Base-by-base conservation (phyloP, 2,797 vertebrate species). In the Silurus aristotelis region DNA sequence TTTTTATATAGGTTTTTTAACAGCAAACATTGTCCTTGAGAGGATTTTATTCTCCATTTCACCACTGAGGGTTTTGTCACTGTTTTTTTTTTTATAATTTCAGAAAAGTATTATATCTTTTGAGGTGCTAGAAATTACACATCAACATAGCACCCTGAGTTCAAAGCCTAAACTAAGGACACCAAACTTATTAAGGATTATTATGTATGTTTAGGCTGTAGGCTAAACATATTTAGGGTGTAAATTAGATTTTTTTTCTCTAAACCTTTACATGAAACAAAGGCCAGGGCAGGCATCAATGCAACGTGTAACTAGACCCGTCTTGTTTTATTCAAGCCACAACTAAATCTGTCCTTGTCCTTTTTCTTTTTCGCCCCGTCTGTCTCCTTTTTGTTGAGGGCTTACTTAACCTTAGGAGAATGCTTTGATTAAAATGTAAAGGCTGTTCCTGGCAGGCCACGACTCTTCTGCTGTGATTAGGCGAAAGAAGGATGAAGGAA, bases 341-440 rank as follows among this genome's bases (percentile, higher is more conserved):
- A 73, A 73, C 6, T 25, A 52, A 73, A 55, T 73, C 48, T 55
- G 71, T 73, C 71, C 71, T 73, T 73, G 71, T 52, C 48, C 22
- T 25, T 5, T 55, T 9, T 15, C 5, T 73, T 25, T 73, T 52
- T 73, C 5, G 1, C 12, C 14, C n/a, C 25, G 48, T 61, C 80
- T 67, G 76, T 72, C 61, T 87, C 61, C 52, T 27, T 72, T 52
- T 83, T 61, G 77, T 25, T 75, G 48, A 56, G 7, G 48, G 48
- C n/a, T 86, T 71, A 56, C 84, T 89, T 88, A 88, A 83, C 84
- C 87, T 88, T 71, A 56, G 7, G 38, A 67, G 13, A 87, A 79
- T 19, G 63, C 75, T 72, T 84, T 87, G 71, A 88, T 89, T 87
- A 87, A 88, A 88, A 85, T 72, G 13, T 71, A 86, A 88, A 84